Evolutionary conservation across 2,113 vertebrate species (phyloP), one percentile per base, ranked within the genome.

Genomic region (Nerophis lumbriciformis): DNA sequence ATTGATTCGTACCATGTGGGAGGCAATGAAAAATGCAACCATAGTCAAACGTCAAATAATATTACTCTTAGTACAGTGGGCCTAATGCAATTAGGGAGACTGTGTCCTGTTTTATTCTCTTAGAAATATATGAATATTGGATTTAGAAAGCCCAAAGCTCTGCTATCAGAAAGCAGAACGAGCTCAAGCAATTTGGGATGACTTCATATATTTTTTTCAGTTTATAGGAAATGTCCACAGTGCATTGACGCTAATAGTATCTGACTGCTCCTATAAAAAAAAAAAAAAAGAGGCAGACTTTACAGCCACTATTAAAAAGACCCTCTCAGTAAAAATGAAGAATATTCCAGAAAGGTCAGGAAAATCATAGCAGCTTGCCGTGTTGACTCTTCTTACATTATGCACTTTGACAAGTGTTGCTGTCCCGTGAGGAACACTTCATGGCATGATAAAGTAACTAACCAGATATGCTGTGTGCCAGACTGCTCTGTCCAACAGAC

Each of bases 381-480:
- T 48, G 66, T 7, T 57, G 57, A 70, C 55, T 57, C 74, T 68
- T 69, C 76, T 66, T 59, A 59, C 75, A 59, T 70, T 76, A 87
- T 82, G 59, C 63, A 65, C 67, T 85, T 75, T 81, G 83, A 83
- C 84, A 81, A 82, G 78, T 74, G 76, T 66, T 72, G 70, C 59
- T 53, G 66, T 85, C 86, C 83, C 85, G 68, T 55, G 80, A 79
- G 87, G 76, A 77, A 87, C 78, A 69, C 82, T 69, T 72, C 68
- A 67, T 65, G 79, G 71, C 80, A 76, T 80, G 73, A 82, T 77
- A 80, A 82, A 83, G 85, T 79, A 79, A 81, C 76, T 87, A 81
- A 84, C 79, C 77, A 83, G 85, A 81, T 83, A 79, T 84, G 76
- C 77, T 53, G 59, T 84, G 76, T 67, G 76, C 71, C 82, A 76